phyloP scores from a whole-genome alignment of 2,797 vertebrate genomes.

The Crocidura indochinensis region DNA sequence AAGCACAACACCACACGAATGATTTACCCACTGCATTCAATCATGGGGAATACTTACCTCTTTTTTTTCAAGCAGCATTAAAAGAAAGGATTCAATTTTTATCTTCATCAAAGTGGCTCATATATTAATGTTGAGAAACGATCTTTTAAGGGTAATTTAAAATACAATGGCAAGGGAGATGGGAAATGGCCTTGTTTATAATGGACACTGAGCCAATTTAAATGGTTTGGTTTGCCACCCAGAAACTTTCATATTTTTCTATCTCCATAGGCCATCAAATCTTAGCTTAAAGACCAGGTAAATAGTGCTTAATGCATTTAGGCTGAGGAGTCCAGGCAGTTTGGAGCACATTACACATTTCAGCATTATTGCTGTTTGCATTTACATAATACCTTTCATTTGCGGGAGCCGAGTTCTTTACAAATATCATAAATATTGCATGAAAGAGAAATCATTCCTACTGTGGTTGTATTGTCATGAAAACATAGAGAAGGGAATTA shows the following conservation, averaged over 20 bases:
- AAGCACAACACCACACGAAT: conserved; percentile 12
- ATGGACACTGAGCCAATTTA: neutral
- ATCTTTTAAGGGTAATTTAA: neutral
- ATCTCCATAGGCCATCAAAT: neutral
- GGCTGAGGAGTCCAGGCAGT: neutral
- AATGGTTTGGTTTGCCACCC: neutral
- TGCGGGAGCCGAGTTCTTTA: neutral
- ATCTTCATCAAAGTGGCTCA: neutral
- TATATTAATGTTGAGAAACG: conserved; percentile 32
- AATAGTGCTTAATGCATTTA: neutral
- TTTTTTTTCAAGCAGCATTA: neutral
- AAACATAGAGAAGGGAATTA: neutral
- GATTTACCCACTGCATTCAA: neutral
- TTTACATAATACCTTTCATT: neutral
- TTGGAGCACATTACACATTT: neutral
- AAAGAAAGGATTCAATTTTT: conserved; percentile 44
- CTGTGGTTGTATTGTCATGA: no score
- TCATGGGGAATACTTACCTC: neutral
- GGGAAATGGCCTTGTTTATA: neutral
- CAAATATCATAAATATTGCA: neutral
- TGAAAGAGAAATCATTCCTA: neutral
- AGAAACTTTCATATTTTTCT: neutral
- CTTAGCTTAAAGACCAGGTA: neutral
- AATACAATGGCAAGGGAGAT: conserved; percentile 11
- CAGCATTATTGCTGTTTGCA: neutral